Base-by-base conservation (phyloP, 30 jellyfish, hydroid and myxozoan genomes). In the Chironex yamaguchii region DNA sequence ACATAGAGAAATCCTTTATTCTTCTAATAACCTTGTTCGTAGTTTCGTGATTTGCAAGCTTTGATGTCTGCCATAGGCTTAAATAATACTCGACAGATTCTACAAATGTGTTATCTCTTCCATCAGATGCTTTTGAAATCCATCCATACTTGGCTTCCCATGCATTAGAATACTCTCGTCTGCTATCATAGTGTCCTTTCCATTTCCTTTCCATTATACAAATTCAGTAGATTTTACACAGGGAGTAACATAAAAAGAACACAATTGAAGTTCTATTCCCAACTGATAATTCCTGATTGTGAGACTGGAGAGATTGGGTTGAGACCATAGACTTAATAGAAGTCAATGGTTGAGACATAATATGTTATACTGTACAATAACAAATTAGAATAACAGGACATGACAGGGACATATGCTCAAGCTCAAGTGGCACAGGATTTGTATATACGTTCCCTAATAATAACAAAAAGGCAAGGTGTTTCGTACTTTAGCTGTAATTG, bases 141-240 rank as follows among this genome's bases (percentile, higher is more conserved):
- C 58, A 42, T 6, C 9, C 9, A 42, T 42, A 42, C 58, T 6
- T 42, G 58, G 58, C 58, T 42, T 82, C 87, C 91, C 91, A 80
- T 20, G 50, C 34, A 71, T 62, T 80, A 26, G 53, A 29, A 26
- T 80, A 80, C 30, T 80, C 30, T 49, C 91, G 81, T 1, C 58
- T 42, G 58, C 13, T 42, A 42, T 42, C 58, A 42, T 6, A 42
- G 17, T 42, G 58, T 42, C 9, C 58, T 42, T 42, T 42, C 58
- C 58, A 42, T 42, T 42, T 42, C 9, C 13, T 42, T 42, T 9
- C 17, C 58, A 42, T 17, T 42, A 42, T 17, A 42, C n/a, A 42
- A 42, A 6, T 42, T 42, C 58, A 42, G 58, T 42, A 42, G 58
- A 42, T 42, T 42, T 17, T 6, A 42, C 58, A 42, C 58, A 42